Evolutionary conservation across 2,888 invertebrate species (phyloP), one percentile per base, ranked within the genome.

Genomic region (Sipha maydis): DNA sequence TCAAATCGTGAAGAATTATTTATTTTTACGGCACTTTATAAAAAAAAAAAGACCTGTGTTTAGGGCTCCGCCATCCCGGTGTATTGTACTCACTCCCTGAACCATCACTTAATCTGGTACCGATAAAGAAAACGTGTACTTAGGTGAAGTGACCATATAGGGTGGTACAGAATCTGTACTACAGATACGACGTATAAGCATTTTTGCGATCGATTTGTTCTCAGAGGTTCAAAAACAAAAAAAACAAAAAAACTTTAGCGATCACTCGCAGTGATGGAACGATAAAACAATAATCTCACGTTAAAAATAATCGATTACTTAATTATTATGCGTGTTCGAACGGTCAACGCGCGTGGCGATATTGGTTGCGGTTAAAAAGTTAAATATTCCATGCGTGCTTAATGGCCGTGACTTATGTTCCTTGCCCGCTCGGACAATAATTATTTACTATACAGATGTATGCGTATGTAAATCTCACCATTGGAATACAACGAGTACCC

Each of bases 381-480:
- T 31, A 82, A 82, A 82, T 82, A 82, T 82, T 82, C 82, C 48
- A 71, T 69, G 82, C 41, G 48, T 61, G 1, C 8, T 71, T 82
- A 82, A 82, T 48, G 28, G 21, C 41, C 28, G 7, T 7, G 14
- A 28, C 69, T 25, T 79, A 34, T 61, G 25, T 34, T 41, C 41
- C 1, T 9, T 9, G 34, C 31, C 67, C 8, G 41, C 14, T 14
- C 48, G 48, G 14, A 48, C 14, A 48, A 48, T 48, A 48, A 48
- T 48, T 11, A 11, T 1, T 9, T 48, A 48, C 5, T 9, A 11
- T 14, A 48, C 48, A 25, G 41, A 71, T 61, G 28, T 71, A 1
- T 31, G 4, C 41, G n/a, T 80, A 61, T 80, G 79, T 61, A 67
- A 80, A 80, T 80, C 38, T 38, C 17, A 67, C 38, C 19, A n/a